Base-by-base conservation (phyloP, 2,797 vertebrate species). In the Hemibagrus guttatus region DNA sequence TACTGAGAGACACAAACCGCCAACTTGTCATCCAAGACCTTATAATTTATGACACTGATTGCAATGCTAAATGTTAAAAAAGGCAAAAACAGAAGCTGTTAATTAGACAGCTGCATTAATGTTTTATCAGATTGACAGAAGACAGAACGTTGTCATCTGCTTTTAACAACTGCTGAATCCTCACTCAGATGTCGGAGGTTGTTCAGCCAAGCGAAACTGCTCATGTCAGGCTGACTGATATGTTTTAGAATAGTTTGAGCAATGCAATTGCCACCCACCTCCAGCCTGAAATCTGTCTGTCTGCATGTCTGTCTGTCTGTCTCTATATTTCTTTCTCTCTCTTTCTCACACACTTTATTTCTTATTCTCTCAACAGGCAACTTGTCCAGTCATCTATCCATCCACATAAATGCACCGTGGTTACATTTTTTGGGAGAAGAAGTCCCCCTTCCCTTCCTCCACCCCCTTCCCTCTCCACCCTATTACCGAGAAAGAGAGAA, bases 71-170 rank as follows among this genome's bases (percentile, higher is more conserved):
- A 69, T 66, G 6, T 17, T 49, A 12, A 42, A 84, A 88, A 59
- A 16, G 54, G 31, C 19, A 61, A 87, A 87, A 86, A 87, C 85
- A 84, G 86, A 90, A 91, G 88, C 76, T 83, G 88, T 90, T 92
- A 87, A 89, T 89, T 90, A 91, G 91, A 92, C 89, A 86, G 80
- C 79, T 83, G 59, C 90, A 92, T 93, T 91, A 92, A 93, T 93
- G 92, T 93, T 93, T 92, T 84, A 92, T 87, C 78, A 82, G 85
- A 89, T 84, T 83, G 84, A 86, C 75, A 64, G 72, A 88, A 89
- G 89, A 92, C 88, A 79, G 92, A 92, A 92, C 87, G 86, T 89
- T 85, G 84, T 85, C 87, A 85, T 88, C 84, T 66, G 83, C 52
- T 68, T 59, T 82, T 82, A 86, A 83, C 58, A 69, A 87, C 81